Base-by-base conservation (phyloP, 2,113 vertebrate genomes). In the Ammospiza nelsoni region DNA sequence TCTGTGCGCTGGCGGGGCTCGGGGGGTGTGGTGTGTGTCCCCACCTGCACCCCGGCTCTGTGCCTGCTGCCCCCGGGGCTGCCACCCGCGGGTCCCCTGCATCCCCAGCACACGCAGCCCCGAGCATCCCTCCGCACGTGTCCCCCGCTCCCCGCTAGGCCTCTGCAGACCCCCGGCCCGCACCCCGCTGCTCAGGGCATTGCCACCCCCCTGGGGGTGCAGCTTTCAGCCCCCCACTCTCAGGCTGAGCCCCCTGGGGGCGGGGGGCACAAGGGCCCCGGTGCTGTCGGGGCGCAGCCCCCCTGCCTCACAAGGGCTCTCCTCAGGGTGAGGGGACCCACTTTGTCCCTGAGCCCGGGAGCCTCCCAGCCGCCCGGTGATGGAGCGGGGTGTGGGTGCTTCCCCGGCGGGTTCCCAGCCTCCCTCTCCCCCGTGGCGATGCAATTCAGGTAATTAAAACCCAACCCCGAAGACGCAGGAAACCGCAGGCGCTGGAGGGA, bases 381-480 rank as follows among this genome's bases (percentile, higher is more conserved):
- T 35, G 31, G 81, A 88, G 58, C 20, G 9, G 68, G 81, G n/a
- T 80, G 10, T 62, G 33, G 89, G 90, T 58, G 8, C 58, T 43
- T 88, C 52, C 88, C 82, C 82, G 89, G 55, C 69, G 41, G 86
- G 83, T 69, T 84, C 74, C 81, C 91, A 79, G 94, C 92, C 87
- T 90, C 90, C 59, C 52, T 89, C 69, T 95, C 89, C 93, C 93
- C 91, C 24, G 48, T 87, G 94, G 92, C 92, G 37, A 88, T 86
- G 86, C 86, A 72, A 92, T 93, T 92, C 96, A 96, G 94, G 96
- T 96, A 96, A 96, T 96, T 95, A 96, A 96, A 95, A 95, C 91
- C 93, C 94, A 94, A 25, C 86, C 91, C 79, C 31, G 51, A 95
- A 94, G 86, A 86, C 6, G 86, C 94, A 95, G 94, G 91, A 92